phyloP scores from a whole-genome alignment of 2,797 vertebrate species.

The Danio jaintianensis region DNA sequence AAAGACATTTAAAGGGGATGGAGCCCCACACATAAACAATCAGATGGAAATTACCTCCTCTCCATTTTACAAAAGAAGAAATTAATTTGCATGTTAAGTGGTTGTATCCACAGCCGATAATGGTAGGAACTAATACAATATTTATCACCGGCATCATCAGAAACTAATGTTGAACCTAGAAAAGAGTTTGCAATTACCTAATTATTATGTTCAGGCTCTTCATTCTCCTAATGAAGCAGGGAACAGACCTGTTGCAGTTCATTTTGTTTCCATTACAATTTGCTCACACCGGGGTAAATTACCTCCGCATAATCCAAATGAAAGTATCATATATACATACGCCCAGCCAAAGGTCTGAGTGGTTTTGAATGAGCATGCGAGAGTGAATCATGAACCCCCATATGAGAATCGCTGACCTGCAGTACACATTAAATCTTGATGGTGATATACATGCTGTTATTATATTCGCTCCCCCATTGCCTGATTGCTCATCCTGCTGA shows the following conservation, averaged over 20 bases:
- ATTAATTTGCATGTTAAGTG: conserved; percentile 55
- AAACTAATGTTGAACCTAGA: neutral
- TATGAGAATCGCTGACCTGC: conserved; percentile 8
- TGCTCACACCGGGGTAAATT: neutral
- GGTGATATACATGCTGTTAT: conserved; percentile 24
- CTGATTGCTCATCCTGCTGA: neutral
- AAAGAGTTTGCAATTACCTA: neutral
- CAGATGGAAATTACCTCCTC: conserved; percentile 42
- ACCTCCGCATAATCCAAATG: conserved; percentile 17
- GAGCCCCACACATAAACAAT: conserved; percentile 41
- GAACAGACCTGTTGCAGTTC: conserved; percentile 15
- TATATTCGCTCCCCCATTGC: neutral
- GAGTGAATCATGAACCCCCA: conserved; percentile 12
- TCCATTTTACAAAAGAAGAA: conserved; percentile 9
- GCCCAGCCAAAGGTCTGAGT: neutral
- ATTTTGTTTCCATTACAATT: conserved; percentile 44
- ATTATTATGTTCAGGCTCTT: conserved; percentile 29
- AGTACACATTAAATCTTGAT: conserved; percentile 27
- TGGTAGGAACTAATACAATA: conserved; percentile 14
- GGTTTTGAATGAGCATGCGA: neutral
- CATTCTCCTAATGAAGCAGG: conserved; percentile 16
- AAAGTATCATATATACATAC: neutral
- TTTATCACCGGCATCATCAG: conserved; percentile 5
- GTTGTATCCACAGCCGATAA: conserved; percentile 16
- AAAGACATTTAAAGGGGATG: conserved; percentile 14